A percentile compares a stretch with the other conserved stretches of the same genome.
Conservation (phyloP, 2,888 invertebrate genomes). For the Hemistola chrysoprasaria region DNA sequence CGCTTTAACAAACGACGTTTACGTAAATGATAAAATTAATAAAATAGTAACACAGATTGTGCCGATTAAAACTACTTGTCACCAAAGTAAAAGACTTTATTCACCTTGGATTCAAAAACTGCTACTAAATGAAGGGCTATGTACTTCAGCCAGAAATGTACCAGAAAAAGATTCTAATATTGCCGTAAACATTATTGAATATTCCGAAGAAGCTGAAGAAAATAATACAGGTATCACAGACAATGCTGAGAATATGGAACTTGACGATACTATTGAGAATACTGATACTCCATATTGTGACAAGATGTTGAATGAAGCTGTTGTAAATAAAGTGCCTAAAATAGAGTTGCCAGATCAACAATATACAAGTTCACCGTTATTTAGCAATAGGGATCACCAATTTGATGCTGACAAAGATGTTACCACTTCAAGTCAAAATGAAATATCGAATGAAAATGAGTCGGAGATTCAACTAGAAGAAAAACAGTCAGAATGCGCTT, state of each 20-base stretch:
- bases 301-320: no score
- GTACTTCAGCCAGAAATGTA: slow-evolving; percentile 1
- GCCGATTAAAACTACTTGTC: background rate
- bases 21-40: background rate
- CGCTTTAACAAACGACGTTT: background rate
- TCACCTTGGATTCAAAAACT: slow-evolving; percentile 66
- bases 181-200: slow-evolving; percentile 1
- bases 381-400: no score
- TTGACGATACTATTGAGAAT: background rate
- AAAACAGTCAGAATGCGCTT: no score
- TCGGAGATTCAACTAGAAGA: no score
- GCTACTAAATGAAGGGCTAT: slow-evolving; percentile 43
- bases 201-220: background rate
- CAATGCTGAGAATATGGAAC: background rate
- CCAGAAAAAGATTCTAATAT: background rate
- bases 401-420: no score
- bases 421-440: no score
- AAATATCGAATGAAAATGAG: no score
- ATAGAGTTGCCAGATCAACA: no score
- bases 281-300: background rate
- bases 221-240: background rate
- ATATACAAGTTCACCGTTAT: no score
- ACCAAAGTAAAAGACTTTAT: slow-evolving; percentile 48
- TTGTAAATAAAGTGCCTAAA: no score
- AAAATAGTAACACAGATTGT: background rate